These are phyloP conservation scores for Parnassius glacialis DNA, from an alignment of 2,888 invertebrate genomes.

Conservation along the genomic window DNA sequence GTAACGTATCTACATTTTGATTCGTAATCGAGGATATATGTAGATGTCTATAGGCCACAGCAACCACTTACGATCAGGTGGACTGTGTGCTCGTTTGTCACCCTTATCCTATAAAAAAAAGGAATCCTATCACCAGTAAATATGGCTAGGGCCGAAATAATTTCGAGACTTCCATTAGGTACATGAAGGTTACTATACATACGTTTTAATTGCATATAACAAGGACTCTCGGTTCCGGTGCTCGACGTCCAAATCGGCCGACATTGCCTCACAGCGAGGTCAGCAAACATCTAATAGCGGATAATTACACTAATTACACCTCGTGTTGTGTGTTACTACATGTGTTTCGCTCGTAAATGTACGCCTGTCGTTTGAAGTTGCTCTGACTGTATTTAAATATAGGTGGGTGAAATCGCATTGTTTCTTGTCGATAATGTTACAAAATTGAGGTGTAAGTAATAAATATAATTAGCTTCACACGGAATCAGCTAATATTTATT, in stretches of 20 bases:
- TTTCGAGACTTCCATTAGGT: too few relatives aligned
- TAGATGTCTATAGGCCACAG: too few relatives aligned
- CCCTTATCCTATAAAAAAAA: too few relatives aligned
- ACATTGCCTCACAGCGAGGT: constrained; percentile 20
- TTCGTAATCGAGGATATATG: too few relatives aligned
- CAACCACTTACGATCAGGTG: too few relatives aligned
- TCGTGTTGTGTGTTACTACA: constrained; percentile 16
- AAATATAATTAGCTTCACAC: too few relatives aligned
- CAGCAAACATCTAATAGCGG: constrained; percentile 27
- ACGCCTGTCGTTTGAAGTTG: constrained; percentile 11
- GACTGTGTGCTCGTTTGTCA: too few relatives aligned
- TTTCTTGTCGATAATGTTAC: not conserved
- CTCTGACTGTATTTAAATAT: constrained; percentile 10
- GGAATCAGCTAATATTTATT: too few relatives aligned
- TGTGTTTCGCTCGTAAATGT: constrained; percentile 4
- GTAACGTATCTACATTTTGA: too few relatives aligned
- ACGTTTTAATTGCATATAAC: constrained; percentile 13
- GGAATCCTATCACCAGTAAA: too few relatives aligned
- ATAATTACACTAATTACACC: constrained; percentile 26
- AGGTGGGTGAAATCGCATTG: not conserved
- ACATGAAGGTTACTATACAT: not conserved
- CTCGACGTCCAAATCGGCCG: constrained; percentile 19
- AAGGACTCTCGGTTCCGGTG: constrained; percentile 24
- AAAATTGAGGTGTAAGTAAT: too few relatives aligned
- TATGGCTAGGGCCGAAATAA: too few relatives aligned